Evolutionary conservation across 1,140 invertebrate genomes (phyloP).

Genomic region (Luehdorfia chinensis): DNA sequence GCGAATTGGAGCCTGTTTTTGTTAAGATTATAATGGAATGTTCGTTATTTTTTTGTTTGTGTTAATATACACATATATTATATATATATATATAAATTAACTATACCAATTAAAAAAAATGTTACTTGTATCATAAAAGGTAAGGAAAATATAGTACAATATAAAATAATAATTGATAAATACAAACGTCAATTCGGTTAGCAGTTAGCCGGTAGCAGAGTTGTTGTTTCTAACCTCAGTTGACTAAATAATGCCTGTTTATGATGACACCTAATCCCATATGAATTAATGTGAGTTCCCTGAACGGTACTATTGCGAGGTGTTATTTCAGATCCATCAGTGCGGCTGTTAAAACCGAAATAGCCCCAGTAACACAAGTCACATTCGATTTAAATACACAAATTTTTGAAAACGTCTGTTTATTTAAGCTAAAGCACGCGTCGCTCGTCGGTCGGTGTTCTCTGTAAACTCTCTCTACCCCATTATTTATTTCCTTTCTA

Average conservation of each 20-base stretch:
- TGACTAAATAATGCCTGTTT: slow-evolving; percentile 75
- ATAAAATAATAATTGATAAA: slow-evolving; percentile 4
- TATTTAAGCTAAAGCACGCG: slow-evolving; percentile 69
- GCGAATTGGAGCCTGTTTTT: too few species aligned
- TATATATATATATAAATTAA: too few species aligned
- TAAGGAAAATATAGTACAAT: too few species aligned
- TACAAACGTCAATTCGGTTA: slow-evolving; percentile 18
- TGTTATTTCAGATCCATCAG: slow-evolving; percentile 73
- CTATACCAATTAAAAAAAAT: too few species aligned
- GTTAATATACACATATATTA: too few species aligned
- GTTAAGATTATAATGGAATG: too few species aligned
- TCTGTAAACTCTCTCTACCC: slow-evolving; percentile 1
- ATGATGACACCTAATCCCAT: slow-evolving; percentile 75
- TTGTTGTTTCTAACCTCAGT: slow-evolving; percentile 70
- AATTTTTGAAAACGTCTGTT: slow-evolving; percentile 75
- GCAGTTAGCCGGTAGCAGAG: slow-evolving; percentile 21
- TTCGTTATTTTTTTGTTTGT: too few species aligned
- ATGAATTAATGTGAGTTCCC: slow-evolving; percentile 70
- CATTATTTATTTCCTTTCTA: slow-evolving; percentile 20
- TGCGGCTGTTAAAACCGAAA: slow-evolving; percentile 68
- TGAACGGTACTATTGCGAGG: slow-evolving; percentile 54
- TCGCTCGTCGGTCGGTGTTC: slow-evolving; percentile 20
- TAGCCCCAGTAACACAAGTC: slow-evolving; percentile 70
- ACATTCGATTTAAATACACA: slow-evolving; percentile 75
- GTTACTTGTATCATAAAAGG: too few species aligned